A percentile compares a stretch with the other conserved stretches of the same genome.
These are phyloP conservation scores for Halcyon senegalensis DNA, from an alignment of 2,113 vertebrate genomes.

Conservation along the genomic window DNA sequence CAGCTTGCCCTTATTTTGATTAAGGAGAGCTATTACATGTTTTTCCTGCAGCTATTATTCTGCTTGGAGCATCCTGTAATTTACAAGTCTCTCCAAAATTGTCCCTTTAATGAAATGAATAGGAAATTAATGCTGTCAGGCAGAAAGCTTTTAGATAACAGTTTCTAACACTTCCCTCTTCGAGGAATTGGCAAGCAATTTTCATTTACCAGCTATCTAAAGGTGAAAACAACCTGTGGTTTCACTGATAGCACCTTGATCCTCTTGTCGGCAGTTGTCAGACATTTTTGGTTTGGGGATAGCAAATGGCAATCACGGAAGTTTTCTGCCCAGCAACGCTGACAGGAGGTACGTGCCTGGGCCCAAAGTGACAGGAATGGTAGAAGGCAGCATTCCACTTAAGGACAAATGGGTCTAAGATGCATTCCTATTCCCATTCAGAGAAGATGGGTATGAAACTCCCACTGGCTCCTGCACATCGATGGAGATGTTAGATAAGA, in stretches of 20 bases:
- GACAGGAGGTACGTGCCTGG: neutral
- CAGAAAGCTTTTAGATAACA: constrained; percentile 70
- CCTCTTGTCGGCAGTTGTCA: neutral
- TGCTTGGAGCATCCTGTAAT: constrained; percentile 67
- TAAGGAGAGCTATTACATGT: constrained; percentile 71
- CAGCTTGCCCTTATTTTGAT: constrained; percentile 76
- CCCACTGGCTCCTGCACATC: neutral
- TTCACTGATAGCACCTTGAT: constrained; percentile 22
- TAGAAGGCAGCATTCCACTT: neutral
- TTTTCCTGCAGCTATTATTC: constrained; percentile 75
- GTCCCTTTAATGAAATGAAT: constrained; percentile 74
- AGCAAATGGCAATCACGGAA: neutral
- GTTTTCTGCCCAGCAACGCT: neutral
- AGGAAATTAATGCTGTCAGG: constrained; percentile 75
- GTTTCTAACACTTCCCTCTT: constrained; percentile 58
- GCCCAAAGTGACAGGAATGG: neutral
- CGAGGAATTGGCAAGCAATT: constrained; percentile 56
- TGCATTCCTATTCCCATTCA: neutral
- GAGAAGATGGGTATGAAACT: neutral
- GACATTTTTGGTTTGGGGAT: neutral
- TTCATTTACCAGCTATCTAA: constrained; percentile 65
- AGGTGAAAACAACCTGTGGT: constrained; percentile 36
- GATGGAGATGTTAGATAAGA: neutral
- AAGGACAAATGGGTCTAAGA: neutral
- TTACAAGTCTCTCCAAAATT: constrained; percentile 73